Conservation (phyloP, 2,888 invertebrate genomes). For the Zeuzera pyrina region DNA sequence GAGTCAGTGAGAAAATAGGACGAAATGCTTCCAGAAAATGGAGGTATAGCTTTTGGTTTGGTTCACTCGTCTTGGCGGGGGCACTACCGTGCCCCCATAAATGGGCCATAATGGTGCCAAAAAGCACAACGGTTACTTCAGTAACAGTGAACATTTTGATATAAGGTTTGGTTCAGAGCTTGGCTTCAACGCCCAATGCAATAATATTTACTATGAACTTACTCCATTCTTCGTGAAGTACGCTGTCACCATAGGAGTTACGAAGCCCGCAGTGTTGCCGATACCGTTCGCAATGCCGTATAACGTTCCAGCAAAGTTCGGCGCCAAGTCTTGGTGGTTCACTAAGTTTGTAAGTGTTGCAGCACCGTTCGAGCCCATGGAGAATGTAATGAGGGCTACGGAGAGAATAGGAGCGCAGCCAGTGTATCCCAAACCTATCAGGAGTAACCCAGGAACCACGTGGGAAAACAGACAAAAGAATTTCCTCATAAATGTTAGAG, state of each 20-base stretch:
- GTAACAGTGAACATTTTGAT: too few relatives aligned
- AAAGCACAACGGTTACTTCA: too few relatives aligned
- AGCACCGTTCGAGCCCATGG: constrained; percentile 78
- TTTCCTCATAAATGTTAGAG: constrained; percentile 74
- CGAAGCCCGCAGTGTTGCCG: constrained; percentile 80
- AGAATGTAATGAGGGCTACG: constrained; percentile 77
- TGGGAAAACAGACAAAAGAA: constrained; percentile 77
- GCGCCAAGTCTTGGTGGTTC: constrained; percentile 82
- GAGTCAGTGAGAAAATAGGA: too few relatives aligned
- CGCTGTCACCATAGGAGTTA: constrained; percentile 81
- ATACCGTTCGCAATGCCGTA: constrained; percentile 85
- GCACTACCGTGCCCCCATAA: too few relatives aligned
- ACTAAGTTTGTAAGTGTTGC: constrained; percentile 75
- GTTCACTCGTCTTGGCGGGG: too few relatives aligned
- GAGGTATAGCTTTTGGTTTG: too few relatives aligned
- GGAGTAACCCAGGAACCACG: constrained; percentile 62
- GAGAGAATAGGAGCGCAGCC: constrained; percentile 77
- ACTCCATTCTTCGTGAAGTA: constrained; percentile 74
- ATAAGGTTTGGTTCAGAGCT: too few relatives aligned
- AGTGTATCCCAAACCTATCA: constrained; percentile 72
- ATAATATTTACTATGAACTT: constrained; percentile 28
- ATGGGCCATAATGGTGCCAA: too few relatives aligned
- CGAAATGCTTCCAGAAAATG: too few relatives aligned
- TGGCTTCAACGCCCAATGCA: too few relatives aligned
- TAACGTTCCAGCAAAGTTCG: constrained; percentile 83